A percentile compares a stretch with the other conserved stretches of the same genome.
Evolutionary conservation across 2,797 vertebrate genomes (phyloP).

Genomic region (Pelobates cultripes): DNA sequence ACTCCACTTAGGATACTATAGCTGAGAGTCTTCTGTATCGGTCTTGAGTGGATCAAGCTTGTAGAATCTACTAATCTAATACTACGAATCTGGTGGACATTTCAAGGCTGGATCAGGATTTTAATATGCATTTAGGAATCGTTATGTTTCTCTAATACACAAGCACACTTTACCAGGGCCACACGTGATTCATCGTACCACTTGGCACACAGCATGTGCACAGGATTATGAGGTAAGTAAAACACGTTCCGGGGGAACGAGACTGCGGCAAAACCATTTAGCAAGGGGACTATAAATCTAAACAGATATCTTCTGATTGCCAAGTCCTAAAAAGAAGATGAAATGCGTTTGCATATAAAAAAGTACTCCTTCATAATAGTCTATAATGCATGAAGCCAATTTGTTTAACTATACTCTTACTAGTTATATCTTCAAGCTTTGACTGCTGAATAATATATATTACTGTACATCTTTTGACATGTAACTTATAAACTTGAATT

Average conservation of each 20-base stretch:
- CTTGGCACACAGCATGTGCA: background rate
- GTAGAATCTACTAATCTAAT: too few species aligned
- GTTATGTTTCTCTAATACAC: background rate
- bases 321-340: background rate
- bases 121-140: background rate
- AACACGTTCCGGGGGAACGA: background rate
- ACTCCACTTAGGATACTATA: too few species aligned
- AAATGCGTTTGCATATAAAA: background rate
- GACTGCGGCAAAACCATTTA: background rate
- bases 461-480: constrained; percentile 62
- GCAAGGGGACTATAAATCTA: background rate
- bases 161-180: background rate
- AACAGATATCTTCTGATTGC: background rate
- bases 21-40: too few species aligned
- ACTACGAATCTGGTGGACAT: too few species aligned
- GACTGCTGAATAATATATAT: constrained; percentile 74
- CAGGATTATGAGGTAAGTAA: background rate
- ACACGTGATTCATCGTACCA: background rate
- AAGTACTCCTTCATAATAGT: constrained; percentile 22
- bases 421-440: constrained; percentile 67
- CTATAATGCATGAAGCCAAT: constrained; percentile 4
- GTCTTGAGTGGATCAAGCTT: too few species aligned
- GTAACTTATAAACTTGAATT: constrained; percentile 59
- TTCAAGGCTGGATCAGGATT: too few species aligned
- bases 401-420: constrained; percentile 2